Evolutionary conservation across 2,113 vertebrate species (phyloP).

Genomic region (Cichladusa arquata): DNA sequence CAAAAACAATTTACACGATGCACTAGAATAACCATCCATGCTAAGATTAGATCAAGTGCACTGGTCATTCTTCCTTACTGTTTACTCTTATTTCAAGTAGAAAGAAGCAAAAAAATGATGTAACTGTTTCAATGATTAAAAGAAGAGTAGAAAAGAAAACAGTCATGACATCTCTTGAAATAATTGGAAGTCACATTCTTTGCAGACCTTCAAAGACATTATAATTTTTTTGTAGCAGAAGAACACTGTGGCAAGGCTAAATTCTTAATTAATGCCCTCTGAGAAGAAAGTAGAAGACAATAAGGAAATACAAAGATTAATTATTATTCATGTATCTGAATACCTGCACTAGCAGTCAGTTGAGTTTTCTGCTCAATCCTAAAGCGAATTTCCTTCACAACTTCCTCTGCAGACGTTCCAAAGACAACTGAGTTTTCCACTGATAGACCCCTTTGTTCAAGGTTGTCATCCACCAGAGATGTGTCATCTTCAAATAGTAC

Average conservation of each 20-base stretch:
- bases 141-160: neutral
- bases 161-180: neutral
- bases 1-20: neutral
- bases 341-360: constrained; percentile 96
- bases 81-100: neutral
- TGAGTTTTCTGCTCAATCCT: constrained; percentile 92
- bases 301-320: neutral
- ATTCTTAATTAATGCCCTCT: neutral
- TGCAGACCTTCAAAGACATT: neutral
- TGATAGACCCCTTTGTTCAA: constrained; percentile 7
- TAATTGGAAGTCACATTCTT: neutral
- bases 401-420: constrained; percentile 89
- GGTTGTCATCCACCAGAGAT: neutral
- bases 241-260: neutral
- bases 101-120: neutral
- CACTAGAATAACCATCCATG: neutral
- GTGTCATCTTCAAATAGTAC: constrained; percentile 87
- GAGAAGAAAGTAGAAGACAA: neutral
- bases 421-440: constrained; percentile 76
- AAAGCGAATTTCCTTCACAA: constrained; percentile 95
- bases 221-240: neutral
- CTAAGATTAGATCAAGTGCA: neutral
- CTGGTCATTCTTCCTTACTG: neutral
- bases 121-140: neutral
- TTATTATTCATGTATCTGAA: neutral